Conservation (phyloP, 2,797 vertebrate species). For the Allobates femoralis region DNA sequence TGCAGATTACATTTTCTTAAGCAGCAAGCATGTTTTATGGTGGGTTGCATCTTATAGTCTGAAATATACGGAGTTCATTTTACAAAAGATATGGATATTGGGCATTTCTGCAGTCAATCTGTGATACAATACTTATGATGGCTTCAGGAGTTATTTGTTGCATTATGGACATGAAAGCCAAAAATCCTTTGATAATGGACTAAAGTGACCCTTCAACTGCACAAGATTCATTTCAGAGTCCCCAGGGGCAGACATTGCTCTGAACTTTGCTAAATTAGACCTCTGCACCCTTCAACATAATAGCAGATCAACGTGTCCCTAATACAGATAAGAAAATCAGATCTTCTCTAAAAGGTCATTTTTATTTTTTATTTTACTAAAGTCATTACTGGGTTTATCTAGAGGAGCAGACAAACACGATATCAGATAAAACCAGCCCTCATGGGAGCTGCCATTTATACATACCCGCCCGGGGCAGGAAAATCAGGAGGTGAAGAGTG, state of each 20-base stretch:
- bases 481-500: neutral
- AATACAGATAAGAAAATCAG: conserved; percentile 37
- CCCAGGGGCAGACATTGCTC: neutral
- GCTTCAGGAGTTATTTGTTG: neutral
- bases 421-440: conserved; percentile 17
- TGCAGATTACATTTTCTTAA: too few relatives aligned
- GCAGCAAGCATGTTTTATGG: too few relatives aligned
- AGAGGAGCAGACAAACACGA: neutral
- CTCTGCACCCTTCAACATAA: conserved; percentile 36
- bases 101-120: neutral
- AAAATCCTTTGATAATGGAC: neutral
- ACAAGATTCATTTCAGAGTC: neutral
- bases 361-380: neutral
- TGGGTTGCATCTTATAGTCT: too few relatives aligned
- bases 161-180: neutral
- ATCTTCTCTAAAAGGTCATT: conserved; percentile 32
- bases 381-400: conserved; percentile 30
- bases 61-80: too few relatives aligned
- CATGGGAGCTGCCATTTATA: neutral
- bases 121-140: neutral
- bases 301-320: conserved; percentile 14
- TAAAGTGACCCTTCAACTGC: neutral
- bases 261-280: conserved; percentile 10
- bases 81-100: neutral
- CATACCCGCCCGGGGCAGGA: neutral